Evolutionary conservation across 2,888 invertebrate species (phyloP).

Genomic region (Lasioglossum malachurum): DNA sequence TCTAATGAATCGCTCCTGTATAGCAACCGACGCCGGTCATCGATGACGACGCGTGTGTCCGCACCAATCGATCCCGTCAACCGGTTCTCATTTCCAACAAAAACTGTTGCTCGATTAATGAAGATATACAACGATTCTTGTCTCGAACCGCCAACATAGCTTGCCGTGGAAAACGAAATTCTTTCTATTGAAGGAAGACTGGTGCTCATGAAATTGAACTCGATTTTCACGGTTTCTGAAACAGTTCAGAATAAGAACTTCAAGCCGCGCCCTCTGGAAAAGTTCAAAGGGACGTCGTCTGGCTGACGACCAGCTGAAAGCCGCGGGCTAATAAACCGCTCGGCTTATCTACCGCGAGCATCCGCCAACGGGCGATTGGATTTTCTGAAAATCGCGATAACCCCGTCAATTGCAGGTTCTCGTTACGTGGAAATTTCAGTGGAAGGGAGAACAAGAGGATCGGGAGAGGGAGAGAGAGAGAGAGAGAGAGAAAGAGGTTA

Average conservation of each 20-base stretch:
- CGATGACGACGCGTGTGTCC: slow-evolving; percentile 54
- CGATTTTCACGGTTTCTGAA: not conserved
- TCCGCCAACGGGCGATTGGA: slow-evolving; percentile 1
- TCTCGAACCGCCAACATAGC: not conserved
- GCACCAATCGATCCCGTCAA: slow-evolving; percentile 61
- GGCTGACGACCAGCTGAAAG: not conserved
- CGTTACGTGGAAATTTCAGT: slow-evolving; percentile 72
- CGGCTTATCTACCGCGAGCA: not conserved
- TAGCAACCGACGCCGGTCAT: slow-evolving; percentile 33
- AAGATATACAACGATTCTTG: slow-evolving; percentile 51
- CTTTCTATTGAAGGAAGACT: not conserved
- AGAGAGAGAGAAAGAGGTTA: not conserved
- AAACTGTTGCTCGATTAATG: slow-evolving; percentile 52
- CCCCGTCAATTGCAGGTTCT: slow-evolving; percentile 76
- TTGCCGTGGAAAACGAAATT: not conserved
- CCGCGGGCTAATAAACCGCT: not conserved
- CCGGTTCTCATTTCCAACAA: slow-evolving; percentile 56
- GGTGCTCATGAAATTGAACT: not conserved
- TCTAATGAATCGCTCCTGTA: slow-evolving; percentile 61
- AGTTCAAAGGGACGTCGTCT: not conserved
- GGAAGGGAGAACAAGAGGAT: slow-evolving; percentile 3
- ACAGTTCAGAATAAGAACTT: not conserved
- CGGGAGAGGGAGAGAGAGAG: not conserved
- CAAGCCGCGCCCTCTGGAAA: not conserved
- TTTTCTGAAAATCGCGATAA: slow-evolving; percentile 60